Evolutionary conservation across 1,140 invertebrate genomes (phyloP), one percentile per base, ranked within the genome.

Genomic region (Daktulosphaira vitifoliae): DNA sequence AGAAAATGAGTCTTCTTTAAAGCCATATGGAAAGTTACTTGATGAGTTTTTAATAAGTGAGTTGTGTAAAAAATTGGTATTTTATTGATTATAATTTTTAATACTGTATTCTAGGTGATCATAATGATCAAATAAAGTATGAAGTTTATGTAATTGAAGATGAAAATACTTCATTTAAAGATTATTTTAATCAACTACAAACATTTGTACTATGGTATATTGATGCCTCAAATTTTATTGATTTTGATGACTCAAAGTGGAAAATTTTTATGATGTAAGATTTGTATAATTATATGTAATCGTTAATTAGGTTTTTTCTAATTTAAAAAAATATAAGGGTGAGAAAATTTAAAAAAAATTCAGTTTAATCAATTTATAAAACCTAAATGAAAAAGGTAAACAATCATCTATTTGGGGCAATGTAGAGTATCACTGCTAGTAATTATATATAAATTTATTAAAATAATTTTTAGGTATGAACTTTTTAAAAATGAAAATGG

Each of bases 121-220:
- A 29, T 15, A 22, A 16, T 1, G 23, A 22, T 46, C 13, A 65
- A 44, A 53, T 39, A 7, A 23, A 39, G 15, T 62, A 26, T 48
- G 56, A 62, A 62, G 25, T 48, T 2, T 62, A 65, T 65, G 22
- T 38, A 1, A 39, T 39, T 26, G 33, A 65, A 51, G 20, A 39
- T 13, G 48, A 68, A 11, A 42, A 29, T n/a, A 18, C 2, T 0
- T 15, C 22, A 13, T 66, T 66, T 18, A 50, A 66, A 18, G 44
- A 54, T 5, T 65, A 65, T 64, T 68, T 66, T 73, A 76, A 84
- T 69, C 81, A 88, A 65, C 77, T 98, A 65, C 91, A 96, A 78
- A 92, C 90, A 6, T 94, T 97, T 73, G 78, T 97, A 11, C 74
- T 97, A 59, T 98, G 91, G 87, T 98, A 88, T 73, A 90, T 98